A percentile compares a stretch with the other conserved stretches of the same genome.
Evolutionary conservation across 1,140 invertebrate species (phyloP).

Genomic region (Heliconius nattereri): DNA sequence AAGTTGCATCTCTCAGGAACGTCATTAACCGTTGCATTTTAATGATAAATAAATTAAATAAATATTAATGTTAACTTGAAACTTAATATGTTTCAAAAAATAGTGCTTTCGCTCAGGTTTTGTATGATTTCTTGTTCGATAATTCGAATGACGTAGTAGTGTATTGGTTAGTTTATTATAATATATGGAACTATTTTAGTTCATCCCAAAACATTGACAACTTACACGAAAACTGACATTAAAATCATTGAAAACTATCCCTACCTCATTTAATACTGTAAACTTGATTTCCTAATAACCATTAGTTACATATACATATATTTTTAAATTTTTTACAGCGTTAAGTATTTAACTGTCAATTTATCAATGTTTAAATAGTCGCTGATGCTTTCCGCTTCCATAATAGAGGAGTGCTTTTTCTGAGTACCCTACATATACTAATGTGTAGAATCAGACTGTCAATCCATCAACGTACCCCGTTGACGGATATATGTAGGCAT

Average conservation of each 20-base stretch:
- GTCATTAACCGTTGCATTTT: neutral
- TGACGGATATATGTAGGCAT: slow-evolving; percentile 20
- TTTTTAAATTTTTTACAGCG: neutral
- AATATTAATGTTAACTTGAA: neutral
- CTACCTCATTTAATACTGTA: too few relatives aligned
- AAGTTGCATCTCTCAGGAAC: neutral
- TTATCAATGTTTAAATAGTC: slow-evolving; percentile 17
- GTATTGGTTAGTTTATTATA: too few relatives aligned
- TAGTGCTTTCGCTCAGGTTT: neutral
- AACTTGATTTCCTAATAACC: too few relatives aligned
- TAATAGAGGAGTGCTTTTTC: neutral
- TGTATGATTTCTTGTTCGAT: too few relatives aligned
- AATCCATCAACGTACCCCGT: neutral
- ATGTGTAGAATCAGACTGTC: slow-evolving; percentile 15
- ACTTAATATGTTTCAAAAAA: neutral
- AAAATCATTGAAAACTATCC: too few relatives aligned
- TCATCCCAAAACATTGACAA: too few relatives aligned
- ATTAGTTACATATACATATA: neutral
- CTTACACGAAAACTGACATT: too few relatives aligned
- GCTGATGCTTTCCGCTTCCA: slow-evolving; percentile 7
- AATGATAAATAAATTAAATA: neutral
- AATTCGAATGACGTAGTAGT: too few relatives aligned
- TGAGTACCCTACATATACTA: neutral
- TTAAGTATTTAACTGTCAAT: neutral
- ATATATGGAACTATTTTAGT: too few relatives aligned